These are phyloP conservation scores for Cheilosia impressa DNA, from an alignment of 2,888 invertebrate genomes.

Conservation along the genomic window DNA sequence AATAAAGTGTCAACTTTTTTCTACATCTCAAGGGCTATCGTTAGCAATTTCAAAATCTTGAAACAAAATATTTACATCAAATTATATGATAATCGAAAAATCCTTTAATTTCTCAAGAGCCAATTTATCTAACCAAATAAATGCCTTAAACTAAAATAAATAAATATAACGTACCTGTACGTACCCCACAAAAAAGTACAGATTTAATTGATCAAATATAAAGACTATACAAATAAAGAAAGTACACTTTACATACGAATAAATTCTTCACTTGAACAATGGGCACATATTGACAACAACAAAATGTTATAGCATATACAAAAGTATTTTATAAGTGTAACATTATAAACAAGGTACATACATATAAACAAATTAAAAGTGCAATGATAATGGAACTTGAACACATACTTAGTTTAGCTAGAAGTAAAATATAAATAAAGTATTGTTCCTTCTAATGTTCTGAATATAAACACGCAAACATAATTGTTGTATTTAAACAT, in stretches of 20 bases:
- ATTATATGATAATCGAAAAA: background rate
- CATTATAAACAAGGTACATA: constrained; percentile 24
- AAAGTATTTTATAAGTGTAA: constrained; percentile 20
- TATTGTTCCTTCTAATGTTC: constrained; percentile 57
- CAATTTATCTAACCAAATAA: constrained; percentile 63
- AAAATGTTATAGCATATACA: constrained; percentile 6
- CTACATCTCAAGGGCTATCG: constrained; percentile 5
- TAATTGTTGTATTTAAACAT: constrained; percentile 12
- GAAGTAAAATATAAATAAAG: constrained; percentile 22
- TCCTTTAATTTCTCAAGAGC: constrained; percentile 45
- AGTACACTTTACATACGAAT: constrained; percentile 54
- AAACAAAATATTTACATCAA: background rate
- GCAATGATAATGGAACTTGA: constrained; percentile 51
- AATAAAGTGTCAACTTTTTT: constrained; percentile 7
- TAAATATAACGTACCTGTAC: constrained; percentile 16
- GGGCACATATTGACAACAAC: constrained; percentile 47
- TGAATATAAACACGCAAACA: constrained; percentile 8
- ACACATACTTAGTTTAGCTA: constrained; percentile 19
- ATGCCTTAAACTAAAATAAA: constrained; percentile 56
- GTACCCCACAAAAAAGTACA: constrained; percentile 15
- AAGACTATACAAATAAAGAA: constrained; percentile 55
- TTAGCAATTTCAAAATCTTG: background rate
- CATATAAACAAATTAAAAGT: constrained; percentile 24
- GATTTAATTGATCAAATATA: constrained; percentile 37
- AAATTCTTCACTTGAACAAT: constrained; percentile 64